Conservation (phyloP, 2,113 vertebrate species). For the Nothoprocta pentlandii region DNA sequence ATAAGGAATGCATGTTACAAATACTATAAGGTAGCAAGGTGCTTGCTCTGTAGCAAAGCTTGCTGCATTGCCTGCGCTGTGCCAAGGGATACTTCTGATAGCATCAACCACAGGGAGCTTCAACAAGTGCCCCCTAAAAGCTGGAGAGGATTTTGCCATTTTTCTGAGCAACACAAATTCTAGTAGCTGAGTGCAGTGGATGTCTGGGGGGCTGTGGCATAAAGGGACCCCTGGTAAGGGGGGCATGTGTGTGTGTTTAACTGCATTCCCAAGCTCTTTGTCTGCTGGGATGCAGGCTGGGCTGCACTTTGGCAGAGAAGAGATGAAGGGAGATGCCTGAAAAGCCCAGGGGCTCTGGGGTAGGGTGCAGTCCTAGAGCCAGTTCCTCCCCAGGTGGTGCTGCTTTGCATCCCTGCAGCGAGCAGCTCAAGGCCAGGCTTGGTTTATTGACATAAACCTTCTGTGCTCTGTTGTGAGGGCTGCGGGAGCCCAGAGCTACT, state of each 20-base stretch:
- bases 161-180: neutral
- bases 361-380: fast-evolving
- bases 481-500: neutral
- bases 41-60: neutral
- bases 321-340: neutral
- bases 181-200: neutral
- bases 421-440: neutral
- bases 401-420: neutral
- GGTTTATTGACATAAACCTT: neutral
- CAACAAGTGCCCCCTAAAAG: neutral
- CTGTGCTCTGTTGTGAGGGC: neutral
- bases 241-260: fast-evolving
- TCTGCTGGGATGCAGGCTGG: neutral
- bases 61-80: neutral
- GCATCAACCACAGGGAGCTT: neutral
- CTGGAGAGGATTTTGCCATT: neutral
- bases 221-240: neutral
- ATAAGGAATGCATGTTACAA: neutral
- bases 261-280: neutral
- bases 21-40: neutral
- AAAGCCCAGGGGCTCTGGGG: neutral
- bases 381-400: neutral
- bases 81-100: neutral
- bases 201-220: neutral
- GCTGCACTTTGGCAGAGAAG: too few relatives aligned